Percentiles rank a stretch among this genome's conserved stretches.
phyloP scores from a whole-genome alignment of 2,113 vertebrate genomes.

The Gasterosteus aculeatus region DNA sequence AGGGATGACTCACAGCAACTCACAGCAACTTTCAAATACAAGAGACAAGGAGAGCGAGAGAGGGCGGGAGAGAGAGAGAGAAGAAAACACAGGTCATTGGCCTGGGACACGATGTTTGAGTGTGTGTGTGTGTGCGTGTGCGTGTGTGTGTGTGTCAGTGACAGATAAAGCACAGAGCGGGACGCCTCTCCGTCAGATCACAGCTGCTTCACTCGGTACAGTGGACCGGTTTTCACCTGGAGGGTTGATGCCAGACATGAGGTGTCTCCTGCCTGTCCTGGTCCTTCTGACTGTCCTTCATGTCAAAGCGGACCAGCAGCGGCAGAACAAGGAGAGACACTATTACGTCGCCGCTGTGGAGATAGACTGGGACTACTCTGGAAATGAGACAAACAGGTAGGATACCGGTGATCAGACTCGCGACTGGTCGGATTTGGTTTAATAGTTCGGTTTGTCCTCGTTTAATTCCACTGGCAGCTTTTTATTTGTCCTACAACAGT shows the following conservation, averaged over 20 bases:
- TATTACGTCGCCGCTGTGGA: slow-evolving; percentile 82
- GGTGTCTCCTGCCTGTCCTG: slow-evolving; percentile 54
- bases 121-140: slow-evolving; percentile 26
- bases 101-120: slow-evolving; percentile 66
- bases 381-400: slow-evolving; percentile 51
- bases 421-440: neutral
- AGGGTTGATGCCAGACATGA: slow-evolving; percentile 69
- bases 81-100: slow-evolving; percentile 62
- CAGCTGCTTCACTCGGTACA: slow-evolving; percentile 41
- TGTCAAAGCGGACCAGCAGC: slow-evolving; percentile 24
- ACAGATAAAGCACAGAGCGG: slow-evolving; percentile 69
- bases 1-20: slow-evolving; percentile 48
- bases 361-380: slow-evolving; percentile 80
- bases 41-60: neutral
- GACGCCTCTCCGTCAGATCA: slow-evolving; percentile 50
- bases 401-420: neutral
- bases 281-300: slow-evolving; percentile 46
- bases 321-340: slow-evolving; percentile 66
- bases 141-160: slow-evolving; percentile 49
- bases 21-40: slow-evolving; percentile 49
- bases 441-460: slow-evolving; percentile 14
- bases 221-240: slow-evolving; percentile 30
- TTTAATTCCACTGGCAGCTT: neutral
- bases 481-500: neutral
- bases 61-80: neutral